These are phyloP conservation scores for Druon quercuslanigerum DNA, from an alignment of 1,140 invertebrate species.

Conservation along the genomic window DNA sequence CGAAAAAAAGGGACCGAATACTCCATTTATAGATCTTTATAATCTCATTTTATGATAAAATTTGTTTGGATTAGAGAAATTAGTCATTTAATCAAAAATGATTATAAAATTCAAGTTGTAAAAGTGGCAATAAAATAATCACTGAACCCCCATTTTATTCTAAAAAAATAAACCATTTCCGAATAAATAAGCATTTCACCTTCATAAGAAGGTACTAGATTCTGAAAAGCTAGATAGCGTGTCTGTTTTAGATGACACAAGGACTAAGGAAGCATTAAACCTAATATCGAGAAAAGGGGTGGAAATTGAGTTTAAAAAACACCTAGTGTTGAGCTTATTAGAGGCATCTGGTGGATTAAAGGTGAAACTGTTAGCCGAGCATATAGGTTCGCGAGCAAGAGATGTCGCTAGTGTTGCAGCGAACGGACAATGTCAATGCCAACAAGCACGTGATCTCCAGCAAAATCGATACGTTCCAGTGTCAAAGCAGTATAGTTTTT, in stretches of 20 bases:
- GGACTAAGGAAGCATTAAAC: not conserved
- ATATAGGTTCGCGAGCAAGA: constrained; percentile 61
- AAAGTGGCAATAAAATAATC: too few relatives aligned
- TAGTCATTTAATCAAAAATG: too few relatives aligned
- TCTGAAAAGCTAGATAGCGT: too few relatives aligned
- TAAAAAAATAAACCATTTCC: too few relatives aligned
- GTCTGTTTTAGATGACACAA: too few relatives aligned
- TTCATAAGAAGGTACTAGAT: too few relatives aligned
- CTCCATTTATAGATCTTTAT: not conserved
- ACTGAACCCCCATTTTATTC: too few relatives aligned
- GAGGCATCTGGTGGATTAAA: constrained; percentile 50
- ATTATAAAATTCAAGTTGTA: too few relatives aligned
- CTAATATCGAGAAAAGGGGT: not conserved
- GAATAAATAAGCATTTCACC: too few relatives aligned
- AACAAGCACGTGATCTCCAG: constrained; percentile 71
- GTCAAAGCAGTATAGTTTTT: constrained; percentile 58
- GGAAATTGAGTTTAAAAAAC: not conserved
- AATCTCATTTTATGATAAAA: too few relatives aligned
- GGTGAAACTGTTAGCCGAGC: constrained; percentile 45
- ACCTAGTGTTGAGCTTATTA: constrained; percentile 8
- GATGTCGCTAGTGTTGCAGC: constrained; percentile 63
- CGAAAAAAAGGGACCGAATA: not conserved
- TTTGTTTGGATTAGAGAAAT: too few relatives aligned
- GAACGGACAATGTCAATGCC: constrained; percentile 75
- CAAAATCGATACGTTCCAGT: constrained; percentile 71